Base-by-base conservation (phyloP, 2,797 vertebrate species). In the Agapornis canus region DNA sequence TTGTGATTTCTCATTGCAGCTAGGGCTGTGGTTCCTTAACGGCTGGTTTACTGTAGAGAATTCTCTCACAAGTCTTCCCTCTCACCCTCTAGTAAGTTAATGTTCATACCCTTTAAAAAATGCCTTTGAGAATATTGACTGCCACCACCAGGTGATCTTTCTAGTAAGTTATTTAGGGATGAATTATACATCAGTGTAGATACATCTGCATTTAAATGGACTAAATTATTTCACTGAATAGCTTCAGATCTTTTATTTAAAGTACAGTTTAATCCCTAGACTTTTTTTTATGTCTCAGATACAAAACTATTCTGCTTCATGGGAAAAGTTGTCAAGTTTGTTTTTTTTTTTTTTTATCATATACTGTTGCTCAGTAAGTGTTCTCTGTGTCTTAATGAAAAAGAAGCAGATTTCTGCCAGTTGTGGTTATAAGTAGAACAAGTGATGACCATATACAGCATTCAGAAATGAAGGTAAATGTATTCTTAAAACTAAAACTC, bases 1-100 rank as follows among this genome's bases (percentile, higher is more conserved):
- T 96, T 91, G 80, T 82, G 86, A 82, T 95, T 80, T 95, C 87
- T 92, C 37, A 42, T 56, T 92, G 22, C 26, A 73, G 47, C 59
- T 82, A 75, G 61, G 27, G n/a, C 68, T 89, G 35, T 71, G 26
- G 40, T 84, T 96, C 52, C 60, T 90, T 89, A 95, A 84, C 93
- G 94, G 68, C 87, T 97, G 89, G 59, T 82, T 90, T 92, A 57
- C 64, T 86, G 65, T 68, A 84, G 68, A 86, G 76, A 68, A 61
- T 88, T 89, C 26, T 95, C 31, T 92, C 60, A 13, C 3, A 65
- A 54, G 26, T 48, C 72, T 87, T 82, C 49, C 7, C 12, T 69
- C 37, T 72, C 20, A 85, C 42, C 5, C 10, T 65, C 32, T 66
- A 79, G 6, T 52, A 82, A 70, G 25, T 32, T 76, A 35, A 31